A percentile compares a stretch with the other conserved stretches of the same genome.
These are phyloP conservation scores for Smittia aterrima DNA, from an alignment of 2,888 invertebrate genomes.

Conservation along the genomic window DNA sequence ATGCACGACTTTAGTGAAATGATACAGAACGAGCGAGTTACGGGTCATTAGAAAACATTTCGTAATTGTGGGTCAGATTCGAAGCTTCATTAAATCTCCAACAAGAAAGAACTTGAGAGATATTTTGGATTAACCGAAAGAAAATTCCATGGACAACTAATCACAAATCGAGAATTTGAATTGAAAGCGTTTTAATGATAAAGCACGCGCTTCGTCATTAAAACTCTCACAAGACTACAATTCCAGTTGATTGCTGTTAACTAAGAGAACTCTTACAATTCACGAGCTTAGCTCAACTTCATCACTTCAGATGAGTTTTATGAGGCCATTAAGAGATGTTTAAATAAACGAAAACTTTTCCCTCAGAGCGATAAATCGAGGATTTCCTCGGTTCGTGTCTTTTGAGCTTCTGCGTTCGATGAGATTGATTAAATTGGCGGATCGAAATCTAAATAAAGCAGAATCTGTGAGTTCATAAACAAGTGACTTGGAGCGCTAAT, in stretches of 20 bases:
- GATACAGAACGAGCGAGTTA: slow-evolving; percentile 13
- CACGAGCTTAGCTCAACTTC: slow-evolving; percentile 19
- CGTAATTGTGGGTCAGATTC: slow-evolving; percentile 35
- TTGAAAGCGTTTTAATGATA: slow-evolving; percentile 19
- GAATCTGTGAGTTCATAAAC: slow-evolving; percentile 17
- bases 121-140: background rate
- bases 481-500: slow-evolving; percentile 20
- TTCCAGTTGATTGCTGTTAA: slow-evolving; percentile 29
- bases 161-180: background rate
- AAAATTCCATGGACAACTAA: background rate
- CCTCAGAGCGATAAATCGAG: background rate
- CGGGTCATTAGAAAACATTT: slow-evolving; percentile 30
- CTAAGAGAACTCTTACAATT: background rate
- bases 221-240: background rate
- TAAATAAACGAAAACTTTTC: slow-evolving; percentile 33
- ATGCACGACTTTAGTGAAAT: background rate
- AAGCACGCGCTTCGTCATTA: slow-evolving; percentile 22
- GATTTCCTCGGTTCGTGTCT: too few relatives aligned
- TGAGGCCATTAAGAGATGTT: slow-evolving; percentile 20
- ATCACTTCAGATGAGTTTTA: too few relatives aligned
- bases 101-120: background rate
- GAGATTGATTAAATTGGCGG: background rate
- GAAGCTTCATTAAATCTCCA: background rate
- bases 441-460: background rate
- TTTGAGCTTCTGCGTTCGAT: too few relatives aligned